Base-by-base conservation (phyloP, 2,113 vertebrate species). In the Columba janthina region DNA sequence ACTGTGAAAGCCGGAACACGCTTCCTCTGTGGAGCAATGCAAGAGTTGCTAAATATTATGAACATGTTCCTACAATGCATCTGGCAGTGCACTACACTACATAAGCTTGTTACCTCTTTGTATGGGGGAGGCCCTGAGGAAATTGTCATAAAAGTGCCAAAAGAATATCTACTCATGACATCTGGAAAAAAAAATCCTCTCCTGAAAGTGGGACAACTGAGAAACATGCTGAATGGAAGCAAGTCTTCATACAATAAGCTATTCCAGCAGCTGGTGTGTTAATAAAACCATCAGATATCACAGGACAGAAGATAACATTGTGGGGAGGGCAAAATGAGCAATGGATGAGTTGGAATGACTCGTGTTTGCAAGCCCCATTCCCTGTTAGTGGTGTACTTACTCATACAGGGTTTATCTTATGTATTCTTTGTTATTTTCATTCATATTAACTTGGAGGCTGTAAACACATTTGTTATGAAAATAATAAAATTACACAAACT, bases 391-490 rank as follows among this genome's bases (percentile, higher is more conserved):
- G 13, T 84, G 58, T n/a, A 84, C 40, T 91, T 89, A 95, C 32
- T 88, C 60, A 85, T 38, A 88, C 20, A 83, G 78, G 77, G 53
- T 88, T 91, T 92, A 70, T 90, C 90, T 92, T 65, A 74, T 2
- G 32, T 61, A 72, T 84, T 87, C 81, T 80, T 94, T 89, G 83
- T 73, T 87, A 31, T 44, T 72, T 93, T 87, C 58, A 88, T 82
- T 93, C 69, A 86, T 92, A 93, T 94, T 92, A 92, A 87, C 79
- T 88, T 81, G 40, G 61, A 89, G 79, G 76, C 79, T 92, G 85
- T 90, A 96, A 96, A 92, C 73, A 92, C 50, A 94, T 97, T 88
- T 80, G 15, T 96, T 96, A 92, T 85, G 73, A 89, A 89, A 94
- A 71, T 32, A 69, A 94, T 87, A 75, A 77, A 88, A 87, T 74